phyloP scores from a whole-genome alignment of 2,113 vertebrate species.

The Psophia crepitans region DNA sequence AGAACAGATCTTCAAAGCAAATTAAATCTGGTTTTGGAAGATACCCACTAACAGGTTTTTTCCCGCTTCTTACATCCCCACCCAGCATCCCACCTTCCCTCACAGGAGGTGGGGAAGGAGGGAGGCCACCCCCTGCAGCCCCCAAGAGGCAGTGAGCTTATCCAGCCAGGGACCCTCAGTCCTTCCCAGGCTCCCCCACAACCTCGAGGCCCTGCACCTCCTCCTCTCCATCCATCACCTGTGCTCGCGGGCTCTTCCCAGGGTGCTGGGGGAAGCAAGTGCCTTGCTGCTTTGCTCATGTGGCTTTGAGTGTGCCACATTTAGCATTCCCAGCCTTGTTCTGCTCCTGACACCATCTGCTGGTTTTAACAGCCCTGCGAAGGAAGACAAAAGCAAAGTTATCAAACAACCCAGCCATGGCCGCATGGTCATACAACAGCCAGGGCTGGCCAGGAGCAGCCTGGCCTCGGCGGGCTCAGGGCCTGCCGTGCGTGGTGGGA shows the following conservation, averaged over 20 bases:
- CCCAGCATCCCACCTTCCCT: neutral
- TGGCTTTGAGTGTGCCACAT: neutral
- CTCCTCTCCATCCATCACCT: neutral
- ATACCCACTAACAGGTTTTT: neutral
- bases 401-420: neutral
- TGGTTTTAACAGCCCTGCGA: neutral
- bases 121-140: neutral
- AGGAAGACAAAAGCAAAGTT: neutral
- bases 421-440: neutral
- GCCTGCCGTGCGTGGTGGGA: fast-evolving
- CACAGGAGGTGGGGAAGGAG: neutral
- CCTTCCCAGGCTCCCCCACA: neutral
- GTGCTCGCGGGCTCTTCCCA: neutral
- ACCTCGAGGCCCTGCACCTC: neutral
- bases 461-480: neutral
- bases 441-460: neutral
- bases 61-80: neutral
- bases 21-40: neutral
- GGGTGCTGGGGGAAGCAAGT: neutral
- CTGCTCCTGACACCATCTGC: neutral
- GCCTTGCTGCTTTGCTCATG: neutral
- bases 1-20: neutral
- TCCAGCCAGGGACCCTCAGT: neutral
- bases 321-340: neutral
- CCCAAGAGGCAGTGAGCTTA: neutral